These are phyloP conservation scores for Maniola jurtina DNA, from an alignment of 1,140 invertebrate genomes.

Conservation along the genomic window DNA sequence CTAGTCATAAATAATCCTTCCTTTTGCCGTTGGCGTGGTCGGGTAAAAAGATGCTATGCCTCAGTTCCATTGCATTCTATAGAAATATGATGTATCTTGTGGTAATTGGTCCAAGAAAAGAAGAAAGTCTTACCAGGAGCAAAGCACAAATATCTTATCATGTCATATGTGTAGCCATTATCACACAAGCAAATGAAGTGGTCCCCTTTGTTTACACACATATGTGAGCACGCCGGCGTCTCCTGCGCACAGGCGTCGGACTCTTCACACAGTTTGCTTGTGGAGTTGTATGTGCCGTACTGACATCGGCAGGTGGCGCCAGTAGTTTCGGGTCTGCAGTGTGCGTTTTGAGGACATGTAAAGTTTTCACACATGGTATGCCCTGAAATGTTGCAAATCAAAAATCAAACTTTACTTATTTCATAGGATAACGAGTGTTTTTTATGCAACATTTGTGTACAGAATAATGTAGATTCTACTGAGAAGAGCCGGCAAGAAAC, in stretches of 20 bases:
- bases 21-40: too few relatives aligned
- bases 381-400: slow-evolving; percentile 35
- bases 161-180: slow-evolving; percentile 83
- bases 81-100: too few relatives aligned
- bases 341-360: slow-evolving; percentile 65
- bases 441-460: too few relatives aligned
- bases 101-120: too few relatives aligned
- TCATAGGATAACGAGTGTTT: background rate
- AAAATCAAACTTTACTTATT: background rate
- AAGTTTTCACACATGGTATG: slow-evolving; percentile 56
- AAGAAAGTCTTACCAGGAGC: slow-evolving; percentile 62
- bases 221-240: slow-evolving; percentile 86
- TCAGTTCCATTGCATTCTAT: too few relatives aligned
- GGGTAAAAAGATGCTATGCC: too few relatives aligned
- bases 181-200: slow-evolving; percentile 90
- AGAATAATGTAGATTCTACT: too few relatives aligned
- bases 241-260: slow-evolving; percentile 58
- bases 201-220: slow-evolving; percentile 88
- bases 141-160: slow-evolving; percentile 86
- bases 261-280: slow-evolving; percentile 63
- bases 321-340: slow-evolving; percentile 64
- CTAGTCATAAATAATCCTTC: too few relatives aligned
- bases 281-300: slow-evolving; percentile 41
- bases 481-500: too few relatives aligned
- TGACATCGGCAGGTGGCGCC: slow-evolving; percentile 66